Base-by-base conservation (phyloP, 2,888 invertebrate species). In the Schrankia costaestrigalis region DNA sequence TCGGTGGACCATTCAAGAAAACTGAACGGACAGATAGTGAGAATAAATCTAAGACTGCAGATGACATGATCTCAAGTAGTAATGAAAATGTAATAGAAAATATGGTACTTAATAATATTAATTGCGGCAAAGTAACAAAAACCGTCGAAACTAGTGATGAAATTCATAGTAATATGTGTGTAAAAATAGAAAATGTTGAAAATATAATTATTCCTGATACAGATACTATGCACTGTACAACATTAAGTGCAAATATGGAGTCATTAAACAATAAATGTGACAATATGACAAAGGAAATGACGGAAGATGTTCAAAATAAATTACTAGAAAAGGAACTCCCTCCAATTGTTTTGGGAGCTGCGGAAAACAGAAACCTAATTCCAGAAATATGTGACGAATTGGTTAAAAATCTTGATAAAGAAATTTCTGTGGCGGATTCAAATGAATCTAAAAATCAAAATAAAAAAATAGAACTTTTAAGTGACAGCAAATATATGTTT, bases 261-360 rank as follows among this genome's bases (percentile, higher is more conserved):
- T n/a, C n/a, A n/a, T n/a, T n/a, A n/a, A n/a, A n/a, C n/a, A n/a
- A n/a, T n/a, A n/a, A n/a, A n/a, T n/a, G n/a, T n/a, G n/a, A n/a
- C n/a, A n/a, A 21, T 5, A 22, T 12, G 26, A 31, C 3, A 27
- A 11, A 11, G 8, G 9, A 8, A 26, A 15, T 19, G 17, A 24
- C 8, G 10, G n/a, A n/a, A n/a, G n/a, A n/a, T n/a, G n/a, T n/a
- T n/a, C n/a, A n/a, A n/a, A n/a, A n/a, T n/a, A n/a, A 22, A 12
- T 14, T 11, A 18, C 17, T 31, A 4, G 15, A 27, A 10, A 26
- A 23, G n/a, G 27, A 37, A 1, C 11, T 31, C 11, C 23, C 19
- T 11, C 11, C 23, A 13, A 19, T 14, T 14, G 31, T 28, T 18
- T 7, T 14, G n/a, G 19, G 25, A 1, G 6, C 10, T 24, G 11